A percentile compares a stretch with the other conserved stretches of the same genome.
Evolutionary conservation across 2,113 vertebrate species (phyloP).

Genomic region (Leptobrachium ailaonicum): DNA sequence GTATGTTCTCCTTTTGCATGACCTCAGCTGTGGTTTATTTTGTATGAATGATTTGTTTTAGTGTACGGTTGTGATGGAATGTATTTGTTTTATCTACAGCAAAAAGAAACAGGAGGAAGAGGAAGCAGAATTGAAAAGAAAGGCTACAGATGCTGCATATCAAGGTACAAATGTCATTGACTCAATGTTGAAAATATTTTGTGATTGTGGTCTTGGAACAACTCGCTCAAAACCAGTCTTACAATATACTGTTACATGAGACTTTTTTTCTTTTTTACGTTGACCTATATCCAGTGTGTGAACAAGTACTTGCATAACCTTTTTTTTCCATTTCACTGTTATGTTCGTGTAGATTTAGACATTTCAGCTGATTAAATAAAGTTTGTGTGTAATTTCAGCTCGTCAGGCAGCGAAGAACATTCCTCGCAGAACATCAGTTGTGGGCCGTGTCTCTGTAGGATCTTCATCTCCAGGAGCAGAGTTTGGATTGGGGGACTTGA

Average conservation of each 20-base stretch:
- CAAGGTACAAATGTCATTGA: constrained; percentile 71
- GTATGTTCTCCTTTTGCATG: constrained; percentile 69
- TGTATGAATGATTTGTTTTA: constrained; percentile 14
- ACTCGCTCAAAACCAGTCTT: too few species aligned
- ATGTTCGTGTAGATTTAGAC: too few species aligned
- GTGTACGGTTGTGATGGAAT: background rate
- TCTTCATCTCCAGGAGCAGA: constrained; percentile 84
- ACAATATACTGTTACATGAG: too few species aligned
- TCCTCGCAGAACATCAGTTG: constrained; percentile 83
- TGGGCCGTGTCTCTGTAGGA: constrained; percentile 87
- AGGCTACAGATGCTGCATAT: constrained; percentile 91
- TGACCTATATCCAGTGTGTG: too few species aligned
- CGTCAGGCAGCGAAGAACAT: constrained; percentile 94
- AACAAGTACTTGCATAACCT: too few species aligned
- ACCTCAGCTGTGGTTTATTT: background rate
- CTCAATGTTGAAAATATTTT: background rate
- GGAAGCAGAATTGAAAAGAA: constrained; percentile 92
- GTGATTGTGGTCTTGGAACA: background rate
- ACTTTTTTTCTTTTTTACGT: too few species aligned
- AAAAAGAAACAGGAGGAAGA: constrained; percentile 96
- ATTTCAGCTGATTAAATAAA: too few species aligned
- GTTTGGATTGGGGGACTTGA: constrained; percentile 77
- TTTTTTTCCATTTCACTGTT: too few species aligned
- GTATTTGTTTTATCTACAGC: constrained; percentile 62
- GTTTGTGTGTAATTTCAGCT: constrained; percentile 65